Conservation (phyloP, 2,113 vertebrate species). For the Melanotaenia duboulayi region DNA sequence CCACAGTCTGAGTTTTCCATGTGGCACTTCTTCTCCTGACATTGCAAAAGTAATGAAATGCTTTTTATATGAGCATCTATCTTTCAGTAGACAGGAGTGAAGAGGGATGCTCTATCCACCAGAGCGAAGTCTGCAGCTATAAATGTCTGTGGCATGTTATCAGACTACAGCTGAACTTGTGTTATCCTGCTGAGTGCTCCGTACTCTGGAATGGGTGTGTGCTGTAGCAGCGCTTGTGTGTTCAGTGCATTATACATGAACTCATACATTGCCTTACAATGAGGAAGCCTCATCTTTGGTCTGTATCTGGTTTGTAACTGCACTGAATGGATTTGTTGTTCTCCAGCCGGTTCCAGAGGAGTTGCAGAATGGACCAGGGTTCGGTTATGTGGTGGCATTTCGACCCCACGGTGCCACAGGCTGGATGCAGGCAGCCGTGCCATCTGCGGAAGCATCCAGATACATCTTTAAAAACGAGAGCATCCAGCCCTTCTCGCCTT, state of each 20-base stretch:
- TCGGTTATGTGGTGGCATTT: slow-evolving; percentile 97
- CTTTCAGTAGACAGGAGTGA: slow-evolving; percentile 11
- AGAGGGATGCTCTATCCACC: slow-evolving; percentile 23
- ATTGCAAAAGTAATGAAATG: background rate
- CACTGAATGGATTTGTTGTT: background rate
- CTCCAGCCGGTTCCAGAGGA: slow-evolving; percentile 95
- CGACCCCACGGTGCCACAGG: slow-evolving; percentile 88
- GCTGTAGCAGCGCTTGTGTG: slow-evolving; percentile 20
- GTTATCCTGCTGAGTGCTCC: slow-evolving; percentile 39
- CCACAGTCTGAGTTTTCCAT: background rate
- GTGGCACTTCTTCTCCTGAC: background rate
- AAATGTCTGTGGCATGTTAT: slow-evolving; percentile 44
- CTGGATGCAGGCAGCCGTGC: slow-evolving; percentile 98
- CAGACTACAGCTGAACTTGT: slow-evolving; percentile 35
- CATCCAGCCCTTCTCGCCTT: slow-evolving; percentile 94
- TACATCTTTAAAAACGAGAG: slow-evolving; percentile 97
- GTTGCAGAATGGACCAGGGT: slow-evolving; percentile 94
- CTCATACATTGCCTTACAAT: slow-evolving; percentile 10
- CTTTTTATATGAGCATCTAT: slow-evolving; percentile 7
- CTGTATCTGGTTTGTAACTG: background rate
- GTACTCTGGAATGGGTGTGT: slow-evolving; percentile 46
- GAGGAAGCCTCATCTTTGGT: background rate
- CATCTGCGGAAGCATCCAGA: slow-evolving; percentile 89
- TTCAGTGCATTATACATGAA: slow-evolving; percentile 17
- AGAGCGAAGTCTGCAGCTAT: slow-evolving; percentile 37